These are phyloP conservation scores for Zygothrica quintamaculata DNA, from an alignment of 2,888 invertebrate genomes.

Conservation along the genomic window DNA sequence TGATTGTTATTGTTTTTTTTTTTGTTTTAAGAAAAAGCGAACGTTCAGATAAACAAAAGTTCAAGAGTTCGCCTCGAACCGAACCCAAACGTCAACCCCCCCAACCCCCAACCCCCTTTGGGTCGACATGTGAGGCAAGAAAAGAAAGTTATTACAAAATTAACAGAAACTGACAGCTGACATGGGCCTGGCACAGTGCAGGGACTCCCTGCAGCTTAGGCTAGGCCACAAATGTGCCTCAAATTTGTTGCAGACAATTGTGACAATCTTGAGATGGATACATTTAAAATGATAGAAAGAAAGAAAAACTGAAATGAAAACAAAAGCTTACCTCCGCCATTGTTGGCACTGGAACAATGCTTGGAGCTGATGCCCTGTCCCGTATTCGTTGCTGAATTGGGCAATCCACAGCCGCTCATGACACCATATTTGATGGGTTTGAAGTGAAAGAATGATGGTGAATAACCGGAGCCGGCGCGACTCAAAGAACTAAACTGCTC, in stretches of 20 bases:
- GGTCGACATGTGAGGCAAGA: constrained; percentile 60
- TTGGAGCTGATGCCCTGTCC: constrained; percentile 85
- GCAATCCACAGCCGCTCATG: constrained; percentile 86
- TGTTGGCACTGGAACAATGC: constrained; percentile 84
- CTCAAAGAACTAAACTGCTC: constrained; percentile 92
- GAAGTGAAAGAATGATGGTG: constrained; percentile 96
- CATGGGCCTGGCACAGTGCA: constrained; percentile 34
- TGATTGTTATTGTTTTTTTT: too few species aligned
- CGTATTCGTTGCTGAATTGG: constrained; percentile 83
- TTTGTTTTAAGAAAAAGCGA: constrained; percentile 68
- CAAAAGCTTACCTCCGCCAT: constrained; percentile 81
- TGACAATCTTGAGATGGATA: constrained; percentile 32
- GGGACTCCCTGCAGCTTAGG: constrained; percentile 40
- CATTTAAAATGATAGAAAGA: constrained; percentile 10
- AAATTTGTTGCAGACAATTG: constrained; percentile 51
- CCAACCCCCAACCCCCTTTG: constrained; percentile 2
- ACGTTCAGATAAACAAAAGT: constrained; percentile 65
- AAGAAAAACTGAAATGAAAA: constrained; percentile 8
- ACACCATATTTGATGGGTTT: constrained; percentile 93
- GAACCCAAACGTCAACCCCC: constrained; percentile 1
- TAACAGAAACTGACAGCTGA: constrained; percentile 67
- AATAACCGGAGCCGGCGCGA: constrained; percentile 92
- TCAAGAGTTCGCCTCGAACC: constrained; percentile 65
- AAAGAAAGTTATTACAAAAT: constrained; percentile 78
- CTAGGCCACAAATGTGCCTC: constrained; percentile 31